Percentiles rank a stretch among this genome's conserved stretches.
Evolutionary conservation across 2,113 vertebrate species (phyloP).

Genomic region (Cryptomyrus ogoouensis): DNA sequence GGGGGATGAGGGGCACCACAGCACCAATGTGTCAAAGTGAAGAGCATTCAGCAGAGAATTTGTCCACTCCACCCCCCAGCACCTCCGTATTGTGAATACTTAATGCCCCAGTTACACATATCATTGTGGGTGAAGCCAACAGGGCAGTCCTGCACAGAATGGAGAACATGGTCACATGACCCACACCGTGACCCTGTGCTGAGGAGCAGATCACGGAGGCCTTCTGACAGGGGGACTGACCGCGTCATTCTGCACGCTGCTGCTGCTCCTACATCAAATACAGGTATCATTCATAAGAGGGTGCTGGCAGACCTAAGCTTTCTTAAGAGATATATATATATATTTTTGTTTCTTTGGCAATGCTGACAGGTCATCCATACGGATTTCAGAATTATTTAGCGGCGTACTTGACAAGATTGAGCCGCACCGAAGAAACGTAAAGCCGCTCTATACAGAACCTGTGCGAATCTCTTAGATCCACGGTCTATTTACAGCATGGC

Average conservation of each 20-base stretch:
- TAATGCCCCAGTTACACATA: conserved; percentile 39
- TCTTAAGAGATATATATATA: not conserved
- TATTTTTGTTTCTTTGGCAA: not conserved
- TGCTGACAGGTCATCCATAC: not conserved
- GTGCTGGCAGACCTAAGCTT: not conserved
- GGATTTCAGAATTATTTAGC: not conserved
- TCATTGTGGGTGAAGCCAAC: conserved; percentile 32
- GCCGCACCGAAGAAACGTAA: not conserved
- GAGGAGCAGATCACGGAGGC: not conserved
- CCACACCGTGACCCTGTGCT: not conserved
- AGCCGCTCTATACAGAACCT: not conserved
- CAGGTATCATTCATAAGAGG: not conserved
- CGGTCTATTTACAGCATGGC: not conserved
- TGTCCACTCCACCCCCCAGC: not conserved
- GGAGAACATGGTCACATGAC: not conserved
- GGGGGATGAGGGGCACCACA: not conserved
- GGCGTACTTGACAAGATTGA: not conserved
- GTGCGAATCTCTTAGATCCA: not conserved
- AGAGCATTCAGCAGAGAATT: conserved; percentile 27
- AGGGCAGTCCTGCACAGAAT: conserved; percentile 30
- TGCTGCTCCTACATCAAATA: not conserved
- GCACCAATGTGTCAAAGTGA: not conserved
- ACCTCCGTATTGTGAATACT: conserved; percentile 33
- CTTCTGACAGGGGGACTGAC: not conserved
- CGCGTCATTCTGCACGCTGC: too few species aligned